These are phyloP conservation scores for Cecropterus lyciades DNA, from an alignment of 1,140 invertebrate genomes.

Conservation along the genomic window DNA sequence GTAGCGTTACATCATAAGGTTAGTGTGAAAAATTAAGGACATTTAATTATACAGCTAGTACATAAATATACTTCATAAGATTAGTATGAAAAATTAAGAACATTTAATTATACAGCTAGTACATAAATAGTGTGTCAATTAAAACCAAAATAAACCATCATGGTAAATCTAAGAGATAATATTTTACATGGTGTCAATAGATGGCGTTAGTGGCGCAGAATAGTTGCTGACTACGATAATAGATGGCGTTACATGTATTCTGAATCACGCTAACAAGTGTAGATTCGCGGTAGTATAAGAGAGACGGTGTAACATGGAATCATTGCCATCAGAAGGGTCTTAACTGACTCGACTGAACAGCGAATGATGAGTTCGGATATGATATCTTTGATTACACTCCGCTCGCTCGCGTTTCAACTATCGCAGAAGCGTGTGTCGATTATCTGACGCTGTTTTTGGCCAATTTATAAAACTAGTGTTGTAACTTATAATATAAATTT, in stretches of 20 bases:
- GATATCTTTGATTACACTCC: neutral
- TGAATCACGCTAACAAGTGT: neutral
- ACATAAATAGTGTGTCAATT: no score
- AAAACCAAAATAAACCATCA: neutral
- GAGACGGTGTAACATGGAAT: neutral
- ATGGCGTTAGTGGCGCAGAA: neutral
- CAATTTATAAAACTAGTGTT: neutral
- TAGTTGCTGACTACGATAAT: neutral
- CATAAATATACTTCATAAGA: no score
- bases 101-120: no score
- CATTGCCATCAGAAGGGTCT: neutral
- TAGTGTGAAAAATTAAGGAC: no score
- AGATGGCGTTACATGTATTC: neutral
- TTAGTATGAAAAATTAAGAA: no score
- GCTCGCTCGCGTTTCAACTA: neutral
- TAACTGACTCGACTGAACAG: conserved; percentile 1
- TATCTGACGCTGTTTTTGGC: neutral
- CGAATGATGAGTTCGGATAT: neutral
- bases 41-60: no score
- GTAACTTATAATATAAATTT: no score
- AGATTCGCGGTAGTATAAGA: neutral
- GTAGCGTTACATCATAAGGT: no score
- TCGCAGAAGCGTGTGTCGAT: neutral
- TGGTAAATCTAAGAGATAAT: neutral
- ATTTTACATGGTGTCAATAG: neutral